Evolutionary conservation across 2,888 invertebrate species (phyloP), one percentile per base, ranked within the genome.

Genomic region (Oscheius sp.): DNA sequence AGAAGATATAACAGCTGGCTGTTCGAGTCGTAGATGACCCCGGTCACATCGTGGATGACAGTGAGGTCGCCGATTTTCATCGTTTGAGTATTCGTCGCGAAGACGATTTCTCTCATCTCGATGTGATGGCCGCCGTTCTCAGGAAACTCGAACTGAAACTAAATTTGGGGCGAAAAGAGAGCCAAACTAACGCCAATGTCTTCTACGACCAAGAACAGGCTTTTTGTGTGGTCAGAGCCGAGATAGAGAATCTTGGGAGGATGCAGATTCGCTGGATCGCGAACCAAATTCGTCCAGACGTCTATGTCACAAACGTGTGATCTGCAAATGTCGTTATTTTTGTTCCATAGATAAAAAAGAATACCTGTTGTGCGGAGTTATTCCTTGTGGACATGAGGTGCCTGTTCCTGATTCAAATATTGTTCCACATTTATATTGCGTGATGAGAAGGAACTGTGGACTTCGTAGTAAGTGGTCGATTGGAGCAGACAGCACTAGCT

Each of bases 361-460:
- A 60, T 35, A 63, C 63, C 48, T 63, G 32, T 48, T 63, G 48
- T 63, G 63, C 7, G 63, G 63, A 21, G 63, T 63, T 21, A 63
- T n/a, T 21, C 63, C 63, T 10, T 10, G 21, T 21, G 63, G 63
- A 48, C 63, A 63, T 42, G 42, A 42, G 42, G 42, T 42, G 42
- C 42, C 42, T 42, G 21, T 10, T 7, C 48, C 63, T 9, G 63
- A 29, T 63, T 63, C 63, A 10, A 63, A 48, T 48, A 48, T 48
- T 63, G 63, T 63, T 21, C 47, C 47, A 29, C 63, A 63, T 63
- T 63, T 63, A 29, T 48, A 63, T 32, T 63, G 63, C n/a, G 47
- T 29, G n/a, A 63, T 50, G n/a, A 63, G 48, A 29, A 63, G 29
- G 48, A 48, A 63, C 48, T 63, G 63, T 48, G 63, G 63, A n/a